phyloP scores from a whole-genome alignment of 2,888 invertebrate species.

The Xanthorhoe designata region DNA sequence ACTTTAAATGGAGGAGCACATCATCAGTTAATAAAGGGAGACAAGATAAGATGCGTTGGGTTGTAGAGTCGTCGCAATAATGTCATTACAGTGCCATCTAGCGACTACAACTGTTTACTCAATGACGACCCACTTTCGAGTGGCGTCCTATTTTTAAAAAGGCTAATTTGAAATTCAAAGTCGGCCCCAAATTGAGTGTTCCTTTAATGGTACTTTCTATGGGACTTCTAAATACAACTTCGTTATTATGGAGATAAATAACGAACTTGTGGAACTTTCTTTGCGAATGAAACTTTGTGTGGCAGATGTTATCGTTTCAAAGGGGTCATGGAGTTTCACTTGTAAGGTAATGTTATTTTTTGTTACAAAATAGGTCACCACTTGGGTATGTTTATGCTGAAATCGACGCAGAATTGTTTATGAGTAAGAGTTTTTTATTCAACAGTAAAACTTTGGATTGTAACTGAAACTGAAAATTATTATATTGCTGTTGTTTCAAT shows the following conservation, averaged over 20 bases:
- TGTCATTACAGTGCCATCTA: slow-evolving; percentile 51
- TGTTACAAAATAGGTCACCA: neutral
- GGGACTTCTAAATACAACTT: slow-evolving; percentile 21
- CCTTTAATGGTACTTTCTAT: slow-evolving; percentile 20
- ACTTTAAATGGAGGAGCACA: slow-evolving; percentile 43
- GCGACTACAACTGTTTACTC: slow-evolving; percentile 50
- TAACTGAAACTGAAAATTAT: neutral
- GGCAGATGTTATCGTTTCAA: slow-evolving; percentile 26
- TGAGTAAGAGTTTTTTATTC: neutral
- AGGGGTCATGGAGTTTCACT: slow-evolving; percentile 20
- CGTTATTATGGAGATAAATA: slow-evolving; percentile 32
- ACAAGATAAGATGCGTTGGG: slow-evolving; percentile 51
- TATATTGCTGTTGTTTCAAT: neutral
- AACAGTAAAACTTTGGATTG: neutral
- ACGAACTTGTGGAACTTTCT: slow-evolving; percentile 21
- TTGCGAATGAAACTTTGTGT: slow-evolving; percentile 22
- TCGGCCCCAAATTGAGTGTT: slow-evolving; percentile 31
- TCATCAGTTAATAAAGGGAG: slow-evolving; percentile 51
- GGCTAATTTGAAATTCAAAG: slow-evolving; percentile 45
- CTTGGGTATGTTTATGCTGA: neutral
- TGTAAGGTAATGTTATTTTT: slow-evolving; percentile 4
- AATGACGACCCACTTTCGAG: slow-evolving; percentile 45
- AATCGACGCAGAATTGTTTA: neutral
- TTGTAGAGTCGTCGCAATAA: slow-evolving; percentile 50
- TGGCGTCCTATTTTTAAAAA: slow-evolving; percentile 47